Percentiles rank a stretch among this genome's conserved stretches.
Evolutionary conservation across 1,140 invertebrate genomes (phyloP).

Genomic region (Tigriopus japonicus): DNA sequence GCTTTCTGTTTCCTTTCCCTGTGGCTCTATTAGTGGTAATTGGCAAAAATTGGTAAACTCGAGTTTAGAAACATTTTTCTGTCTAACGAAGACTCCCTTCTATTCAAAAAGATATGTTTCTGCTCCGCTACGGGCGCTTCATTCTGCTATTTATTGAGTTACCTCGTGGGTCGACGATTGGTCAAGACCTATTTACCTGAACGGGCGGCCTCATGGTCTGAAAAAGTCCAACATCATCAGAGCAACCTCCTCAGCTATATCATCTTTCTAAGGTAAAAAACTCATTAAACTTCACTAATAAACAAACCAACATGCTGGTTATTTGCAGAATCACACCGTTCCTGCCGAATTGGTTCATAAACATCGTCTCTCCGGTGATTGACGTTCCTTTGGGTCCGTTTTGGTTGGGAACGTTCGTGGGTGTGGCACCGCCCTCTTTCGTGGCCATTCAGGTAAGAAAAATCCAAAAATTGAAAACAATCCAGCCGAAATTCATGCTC

Average conservation of each 20-base stretch:
- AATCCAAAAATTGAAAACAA: neutral
- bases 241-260: constrained; percentile 89
- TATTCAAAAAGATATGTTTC: constrained; percentile 65
- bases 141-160: constrained; percentile 83
- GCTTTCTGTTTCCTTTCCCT: constrained; percentile 87
- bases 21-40: constrained; percentile 57
- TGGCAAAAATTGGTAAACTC: no score
- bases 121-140: constrained; percentile 91
- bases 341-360: constrained; percentile 99
- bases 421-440: constrained; percentile 90
- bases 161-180: constrained; percentile 61
- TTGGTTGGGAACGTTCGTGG: constrained; percentile 70
- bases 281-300: no score
- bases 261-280: constrained; percentile 47
- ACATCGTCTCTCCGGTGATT: constrained; percentile 86
- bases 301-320: no score
- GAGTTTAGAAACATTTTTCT: no score
- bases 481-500: no score
- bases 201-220: constrained; percentile 61
- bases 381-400: constrained; percentile 83
- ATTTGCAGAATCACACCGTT: constrained; percentile 71
- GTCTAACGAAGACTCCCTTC: no score
- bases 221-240: constrained; percentile 37
- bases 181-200: constrained; percentile 76
- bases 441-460: constrained; percentile 66